These are phyloP conservation scores for Vanessa cardui DNA, from an alignment of 2,888 invertebrate genomes.

Conservation along the genomic window DNA sequence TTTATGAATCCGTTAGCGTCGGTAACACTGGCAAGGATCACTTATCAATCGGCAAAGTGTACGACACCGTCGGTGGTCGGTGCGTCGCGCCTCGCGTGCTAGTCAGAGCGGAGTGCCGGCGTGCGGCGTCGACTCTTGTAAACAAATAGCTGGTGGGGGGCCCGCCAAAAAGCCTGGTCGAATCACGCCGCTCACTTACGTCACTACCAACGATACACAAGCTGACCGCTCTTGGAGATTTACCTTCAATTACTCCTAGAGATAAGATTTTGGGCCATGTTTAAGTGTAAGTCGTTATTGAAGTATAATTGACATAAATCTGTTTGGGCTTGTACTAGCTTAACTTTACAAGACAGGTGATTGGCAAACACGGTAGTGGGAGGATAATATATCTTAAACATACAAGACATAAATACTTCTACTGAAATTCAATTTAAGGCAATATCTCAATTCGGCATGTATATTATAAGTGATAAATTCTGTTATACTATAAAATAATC, in stretches of 20 bases:
- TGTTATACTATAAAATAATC: slow-evolving; percentile 7
- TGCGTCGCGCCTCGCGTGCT: slow-evolving; percentile 71
- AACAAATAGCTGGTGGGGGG: slow-evolving; percentile 81
- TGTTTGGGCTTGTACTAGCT: not conserved
- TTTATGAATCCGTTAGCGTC: slow-evolving; percentile 14
- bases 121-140: slow-evolving; percentile 72
- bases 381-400: not conserved
- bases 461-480: not conserved
- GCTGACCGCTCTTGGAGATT: slow-evolving; percentile 40
- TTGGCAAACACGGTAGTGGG: not conserved
- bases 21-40: slow-evolving; percentile 45
- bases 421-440: not conserved
- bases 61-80: slow-evolving; percentile 47
- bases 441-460: slow-evolving; percentile 1
- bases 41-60: slow-evolving; percentile 53
- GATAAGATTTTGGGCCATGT: slow-evolving; percentile 18
- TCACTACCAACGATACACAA: slow-evolving; percentile 59
- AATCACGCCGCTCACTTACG: slow-evolving; percentile 75
- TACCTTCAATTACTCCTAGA: slow-evolving; percentile 29
- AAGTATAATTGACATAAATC: slow-evolving; percentile 2
- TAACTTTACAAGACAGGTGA: slow-evolving; percentile 2
- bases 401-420: not conserved
- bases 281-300: slow-evolving; percentile 1
- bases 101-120: slow-evolving; percentile 76
- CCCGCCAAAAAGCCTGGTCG: slow-evolving; percentile 78